A percentile compares a stretch with the other conserved stretches of the same genome.
These are phyloP conservation scores for Poecile montanus DNA, from an alignment of 2,797 vertebrate genomes.

Conservation along the genomic window DNA sequence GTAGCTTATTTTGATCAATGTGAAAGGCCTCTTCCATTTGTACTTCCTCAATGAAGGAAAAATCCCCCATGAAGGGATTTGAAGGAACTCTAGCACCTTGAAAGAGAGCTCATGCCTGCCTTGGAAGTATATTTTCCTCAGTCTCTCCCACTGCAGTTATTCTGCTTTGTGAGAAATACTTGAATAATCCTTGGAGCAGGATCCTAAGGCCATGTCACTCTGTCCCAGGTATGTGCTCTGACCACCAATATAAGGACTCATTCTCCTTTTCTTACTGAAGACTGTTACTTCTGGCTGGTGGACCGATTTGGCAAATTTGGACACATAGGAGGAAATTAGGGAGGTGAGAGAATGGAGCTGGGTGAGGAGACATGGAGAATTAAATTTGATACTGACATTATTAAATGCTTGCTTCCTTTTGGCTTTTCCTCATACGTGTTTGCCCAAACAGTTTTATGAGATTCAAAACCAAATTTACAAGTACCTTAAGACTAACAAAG, in stretches of 20 bases:
- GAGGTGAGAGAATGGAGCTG: not conserved
- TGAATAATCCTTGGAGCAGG: not conserved
- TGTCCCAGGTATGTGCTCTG: not conserved
- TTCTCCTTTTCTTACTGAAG: not conserved
- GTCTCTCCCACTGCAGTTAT: not conserved
- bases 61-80: not conserved
- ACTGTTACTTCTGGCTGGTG: not conserved
- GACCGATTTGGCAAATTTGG: not conserved
- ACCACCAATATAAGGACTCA: not conserved
- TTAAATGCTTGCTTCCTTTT: not conserved
- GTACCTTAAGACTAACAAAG: not conserved
- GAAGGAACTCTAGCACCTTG: not conserved
- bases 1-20: rapidly evolving
- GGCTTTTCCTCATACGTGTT: not conserved
- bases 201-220: not conserved
- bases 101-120: not conserved
- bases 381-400: not conserved
- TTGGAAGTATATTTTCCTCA: not conserved
- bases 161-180: not conserved
- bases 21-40: not conserved
- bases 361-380: not conserved
- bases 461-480: not conserved
- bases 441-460: not conserved
- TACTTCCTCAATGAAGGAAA: not conserved
- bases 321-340: not conserved